These are phyloP conservation scores for Drosophila mimica DNA, from an alignment of 2,888 invertebrate species.

Conservation along the genomic window DNA sequence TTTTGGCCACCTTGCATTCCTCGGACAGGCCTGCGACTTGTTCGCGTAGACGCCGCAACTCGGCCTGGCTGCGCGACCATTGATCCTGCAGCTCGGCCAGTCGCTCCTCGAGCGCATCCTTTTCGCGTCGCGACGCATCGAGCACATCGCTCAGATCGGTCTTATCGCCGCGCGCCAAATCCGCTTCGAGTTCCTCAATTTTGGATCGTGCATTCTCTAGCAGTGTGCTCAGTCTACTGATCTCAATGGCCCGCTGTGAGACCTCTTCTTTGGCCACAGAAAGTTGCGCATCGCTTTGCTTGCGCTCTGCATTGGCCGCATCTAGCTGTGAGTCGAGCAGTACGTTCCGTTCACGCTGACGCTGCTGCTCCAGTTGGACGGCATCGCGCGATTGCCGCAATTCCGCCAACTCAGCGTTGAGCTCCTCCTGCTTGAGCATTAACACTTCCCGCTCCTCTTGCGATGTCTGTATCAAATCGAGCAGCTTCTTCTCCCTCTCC, in stretches of 20 bases:
- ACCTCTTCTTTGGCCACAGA: conserved; percentile 90
- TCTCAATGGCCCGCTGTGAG: conserved; percentile 91
- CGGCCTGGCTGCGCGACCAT: conserved; percentile 89
- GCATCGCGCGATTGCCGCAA: conserved; percentile 87
- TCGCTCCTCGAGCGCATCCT: conserved; percentile 90
- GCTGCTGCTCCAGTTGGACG: conserved; percentile 88
- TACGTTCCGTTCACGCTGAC: conserved; percentile 89
- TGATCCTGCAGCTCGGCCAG: conserved; percentile 89
- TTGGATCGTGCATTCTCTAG: conserved; percentile 94
- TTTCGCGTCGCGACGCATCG: conserved; percentile 89
- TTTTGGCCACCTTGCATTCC: conserved; percentile 91
- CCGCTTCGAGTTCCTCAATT: conserved; percentile 90
- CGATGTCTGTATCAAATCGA: conserved; percentile 93
- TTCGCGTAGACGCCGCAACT: conserved; percentile 88
- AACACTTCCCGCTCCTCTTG: conserved; percentile 92
- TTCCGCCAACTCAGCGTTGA: conserved; percentile 89
- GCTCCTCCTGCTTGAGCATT: conserved; percentile 91
- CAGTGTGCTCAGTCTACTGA: conserved; percentile 90
- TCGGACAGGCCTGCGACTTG: conserved; percentile 89
- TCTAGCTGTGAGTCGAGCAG: conserved; percentile 91
- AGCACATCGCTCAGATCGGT: conserved; percentile 90
- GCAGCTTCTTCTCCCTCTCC: conserved; percentile 92
- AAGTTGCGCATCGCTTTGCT: conserved; percentile 90
- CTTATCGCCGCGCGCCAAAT: conserved; percentile 89
- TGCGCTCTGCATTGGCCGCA: conserved; percentile 90